phyloP scores from a whole-genome alignment of 2,113 vertebrate genomes.

The Myiozetetes cayanensis region DNA sequence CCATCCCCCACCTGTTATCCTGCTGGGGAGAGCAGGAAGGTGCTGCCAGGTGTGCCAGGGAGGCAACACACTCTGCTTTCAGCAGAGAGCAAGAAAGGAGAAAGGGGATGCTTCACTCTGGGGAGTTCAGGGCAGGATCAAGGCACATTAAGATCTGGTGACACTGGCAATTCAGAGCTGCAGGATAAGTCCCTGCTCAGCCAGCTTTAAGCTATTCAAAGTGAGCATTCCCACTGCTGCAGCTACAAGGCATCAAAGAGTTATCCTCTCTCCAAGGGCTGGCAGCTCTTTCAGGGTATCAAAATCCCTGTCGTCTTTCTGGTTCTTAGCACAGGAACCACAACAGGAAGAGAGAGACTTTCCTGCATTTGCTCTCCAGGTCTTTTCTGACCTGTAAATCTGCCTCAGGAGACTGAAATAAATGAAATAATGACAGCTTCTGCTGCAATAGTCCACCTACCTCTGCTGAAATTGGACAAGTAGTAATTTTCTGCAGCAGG shows the following conservation, averaged over 20 bases:
- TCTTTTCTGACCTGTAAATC: background rate
- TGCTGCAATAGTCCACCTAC: background rate
- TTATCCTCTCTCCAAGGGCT: background rate
- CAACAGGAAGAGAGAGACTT: background rate
- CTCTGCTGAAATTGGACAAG: background rate
- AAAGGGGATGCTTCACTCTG: background rate
- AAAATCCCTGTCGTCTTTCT: background rate
- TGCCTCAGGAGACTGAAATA: background rate
- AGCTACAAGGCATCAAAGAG: background rate
- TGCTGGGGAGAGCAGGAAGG: background rate
- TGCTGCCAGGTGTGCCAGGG: background rate
- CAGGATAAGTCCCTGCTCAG: background rate
- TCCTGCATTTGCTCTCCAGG: background rate
- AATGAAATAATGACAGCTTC: background rate
- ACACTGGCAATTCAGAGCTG: background rate
- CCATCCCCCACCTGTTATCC: background rate
- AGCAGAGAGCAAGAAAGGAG: fast-evolving
- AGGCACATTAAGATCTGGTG: background rate
- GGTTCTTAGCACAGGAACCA: background rate
- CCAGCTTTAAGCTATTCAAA: background rate
- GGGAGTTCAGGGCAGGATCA: background rate
- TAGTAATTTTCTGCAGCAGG: background rate
- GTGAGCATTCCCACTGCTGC: background rate
- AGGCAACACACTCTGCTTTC: background rate
- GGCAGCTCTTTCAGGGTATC: background rate